Percentiles rank a stretch among this genome's conserved stretches.
Evolutionary conservation across 2,888 invertebrate species (phyloP).

Genomic region (Tipula unca): DNA sequence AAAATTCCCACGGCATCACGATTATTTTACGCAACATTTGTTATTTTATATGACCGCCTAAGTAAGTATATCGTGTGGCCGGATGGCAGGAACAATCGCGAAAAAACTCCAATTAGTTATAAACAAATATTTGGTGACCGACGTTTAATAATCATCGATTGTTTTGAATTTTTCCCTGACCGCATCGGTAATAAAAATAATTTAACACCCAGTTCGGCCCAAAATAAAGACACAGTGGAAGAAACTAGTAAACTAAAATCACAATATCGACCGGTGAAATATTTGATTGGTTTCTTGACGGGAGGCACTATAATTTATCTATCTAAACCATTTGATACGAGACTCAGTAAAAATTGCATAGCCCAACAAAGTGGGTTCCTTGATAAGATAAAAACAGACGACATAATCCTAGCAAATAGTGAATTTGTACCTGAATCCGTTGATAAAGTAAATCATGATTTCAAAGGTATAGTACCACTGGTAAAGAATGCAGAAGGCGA

Average conservation of each 20-base stretch:
- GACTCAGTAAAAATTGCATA: not conserved
- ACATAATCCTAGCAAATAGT: not conserved
- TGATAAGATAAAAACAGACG: not conserved
- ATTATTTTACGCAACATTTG: not conserved
- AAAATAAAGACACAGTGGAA: too few relatives aligned
- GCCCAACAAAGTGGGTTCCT: not conserved
- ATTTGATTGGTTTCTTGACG: not conserved
- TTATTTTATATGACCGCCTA: not conserved
- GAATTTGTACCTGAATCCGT: not conserved
- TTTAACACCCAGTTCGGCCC: not conserved
- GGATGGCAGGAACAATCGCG: not conserved
- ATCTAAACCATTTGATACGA: not conserved
- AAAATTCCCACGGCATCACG: not conserved
- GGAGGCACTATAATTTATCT: not conserved
- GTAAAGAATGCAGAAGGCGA: not conserved
- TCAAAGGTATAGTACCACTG: not conserved
- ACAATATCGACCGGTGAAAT: not conserved
- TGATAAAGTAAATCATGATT: not conserved
- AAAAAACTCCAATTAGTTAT: not conserved
- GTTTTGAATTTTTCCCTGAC: not conserved
- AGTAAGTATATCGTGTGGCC: not conserved
- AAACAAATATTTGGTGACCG: not conserved
- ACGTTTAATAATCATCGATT: not conserved
- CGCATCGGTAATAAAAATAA: not conserved
- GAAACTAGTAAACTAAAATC: not conserved